Conservation (phyloP, 92 coral and sea anemone genomes). For the Paramuricea clavata region DNA sequence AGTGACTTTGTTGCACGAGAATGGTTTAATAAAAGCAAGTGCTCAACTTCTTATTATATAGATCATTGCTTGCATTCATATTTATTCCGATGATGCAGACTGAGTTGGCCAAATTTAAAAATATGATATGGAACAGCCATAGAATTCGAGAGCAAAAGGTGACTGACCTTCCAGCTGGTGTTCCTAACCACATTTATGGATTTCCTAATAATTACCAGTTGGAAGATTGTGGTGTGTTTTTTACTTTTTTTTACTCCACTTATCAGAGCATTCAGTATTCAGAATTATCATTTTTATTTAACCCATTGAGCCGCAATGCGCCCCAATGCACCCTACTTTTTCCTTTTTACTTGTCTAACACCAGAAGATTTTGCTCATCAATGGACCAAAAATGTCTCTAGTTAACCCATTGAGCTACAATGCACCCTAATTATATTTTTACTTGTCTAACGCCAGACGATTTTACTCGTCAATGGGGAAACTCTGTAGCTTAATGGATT, state of each 20-base stretch:
- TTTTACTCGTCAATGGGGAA: too few species aligned
- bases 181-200: constrained; percentile 13
- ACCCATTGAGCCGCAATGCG: too few species aligned
- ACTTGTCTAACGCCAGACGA: too few species aligned
- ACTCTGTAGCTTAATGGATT: too few species aligned
- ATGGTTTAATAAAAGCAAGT: background rate
- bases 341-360: too few species aligned
- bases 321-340: too few species aligned
- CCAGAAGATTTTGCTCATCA: too few species aligned
- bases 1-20: background rate
- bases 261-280: background rate
- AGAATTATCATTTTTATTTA: background rate
- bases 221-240: constrained; percentile 13
- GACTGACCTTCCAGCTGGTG: constrained; percentile 1
- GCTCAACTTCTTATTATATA: background rate
- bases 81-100: constrained; percentile 7
- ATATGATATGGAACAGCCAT: constrained; percentile 2
- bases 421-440: too few species aligned
- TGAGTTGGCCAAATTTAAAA: background rate
- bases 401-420: too few species aligned
- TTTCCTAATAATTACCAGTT: background rate
- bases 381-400: too few species aligned
- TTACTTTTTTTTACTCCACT: background rate
- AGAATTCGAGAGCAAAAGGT: constrained; percentile 16
- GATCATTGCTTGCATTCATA: background rate